Evolutionary conservation across 2,113 vertebrate genomes (phyloP).

Genomic region (Cervus canadensis): DNA sequence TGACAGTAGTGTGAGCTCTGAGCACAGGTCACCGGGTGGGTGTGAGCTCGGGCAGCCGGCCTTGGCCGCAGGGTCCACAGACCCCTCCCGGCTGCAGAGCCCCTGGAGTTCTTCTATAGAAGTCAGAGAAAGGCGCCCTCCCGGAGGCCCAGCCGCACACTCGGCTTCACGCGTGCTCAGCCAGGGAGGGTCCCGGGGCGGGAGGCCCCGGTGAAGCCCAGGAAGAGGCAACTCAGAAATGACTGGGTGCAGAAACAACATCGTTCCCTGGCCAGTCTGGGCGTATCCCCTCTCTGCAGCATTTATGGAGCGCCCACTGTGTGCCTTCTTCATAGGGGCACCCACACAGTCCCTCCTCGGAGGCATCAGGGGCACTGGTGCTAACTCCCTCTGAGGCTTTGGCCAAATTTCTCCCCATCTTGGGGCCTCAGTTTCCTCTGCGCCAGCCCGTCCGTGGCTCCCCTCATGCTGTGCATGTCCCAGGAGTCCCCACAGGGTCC

Average conservation of each 20-base stretch:
- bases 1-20: background rate
- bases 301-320: background rate
- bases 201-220: background rate
- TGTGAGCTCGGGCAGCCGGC: accelerated
- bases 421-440: background rate
- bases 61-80: background rate
- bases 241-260: background rate
- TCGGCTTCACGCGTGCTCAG: accelerated
- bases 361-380: no score
- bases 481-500: accelerated
- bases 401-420: background rate
- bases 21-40: accelerated
- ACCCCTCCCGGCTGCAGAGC: background rate
- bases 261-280: background rate
- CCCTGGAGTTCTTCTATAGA: accelerated
- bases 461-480: no score
- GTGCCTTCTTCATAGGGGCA: background rate
- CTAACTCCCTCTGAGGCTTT: background rate
- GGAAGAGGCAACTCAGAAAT: background rate
- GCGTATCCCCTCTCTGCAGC: background rate
- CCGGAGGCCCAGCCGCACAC: accelerated
- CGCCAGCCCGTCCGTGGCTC: background rate
- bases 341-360: background rate
- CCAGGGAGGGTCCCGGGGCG: accelerated
- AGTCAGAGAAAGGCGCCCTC: background rate